phyloP scores from a whole-genome alignment of 2,888 invertebrate genomes.

The Galeruca laticollis region DNA sequence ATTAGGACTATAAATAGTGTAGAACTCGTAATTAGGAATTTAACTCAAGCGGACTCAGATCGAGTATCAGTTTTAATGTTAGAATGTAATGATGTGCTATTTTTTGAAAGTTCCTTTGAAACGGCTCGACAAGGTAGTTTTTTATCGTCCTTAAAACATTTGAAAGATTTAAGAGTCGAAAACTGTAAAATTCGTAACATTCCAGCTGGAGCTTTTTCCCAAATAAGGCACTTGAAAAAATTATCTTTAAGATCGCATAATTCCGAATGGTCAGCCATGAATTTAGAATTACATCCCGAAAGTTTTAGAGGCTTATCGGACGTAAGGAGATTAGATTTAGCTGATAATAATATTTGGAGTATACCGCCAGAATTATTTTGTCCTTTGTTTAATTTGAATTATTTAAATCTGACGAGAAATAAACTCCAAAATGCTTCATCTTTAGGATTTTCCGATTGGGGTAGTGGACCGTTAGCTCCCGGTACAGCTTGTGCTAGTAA shows the following conservation, averaged over 20 bases:
- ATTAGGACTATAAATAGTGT: slow-evolving; percentile 79
- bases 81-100: slow-evolving; percentile 81
- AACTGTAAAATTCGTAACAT: slow-evolving; percentile 83
- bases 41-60: slow-evolving; percentile 77
- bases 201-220: slow-evolving; percentile 77
- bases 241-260: slow-evolving; percentile 81
- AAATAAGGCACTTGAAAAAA: slow-evolving; percentile 75
- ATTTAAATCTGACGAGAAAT: slow-evolving; percentile 81
- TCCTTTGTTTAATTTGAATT: slow-evolving; percentile 76
- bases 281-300: slow-evolving; percentile 79
- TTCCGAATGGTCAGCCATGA: slow-evolving; percentile 84
- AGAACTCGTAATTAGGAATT: slow-evolving; percentile 76
- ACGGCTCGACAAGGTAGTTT: slow-evolving; percentile 67
- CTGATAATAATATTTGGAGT: slow-evolving; percentile 83
- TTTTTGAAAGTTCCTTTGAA: slow-evolving; percentile 78
- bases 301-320: slow-evolving; percentile 78
- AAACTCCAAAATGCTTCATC: slow-evolving; percentile 83
- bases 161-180: slow-evolving; percentile 78
- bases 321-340: slow-evolving; percentile 77
- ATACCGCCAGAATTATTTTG: slow-evolving; percentile 81
- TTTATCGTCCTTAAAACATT: slow-evolving; percentile 73
- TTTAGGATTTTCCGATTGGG: slow-evolving; percentile 81
- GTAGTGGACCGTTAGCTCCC: slow-evolving; percentile 73
- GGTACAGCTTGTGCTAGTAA: slow-evolving; percentile 76
- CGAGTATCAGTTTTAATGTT: slow-evolving; percentile 76